Percentiles rank a stretch among this genome's conserved stretches.
These are phyloP conservation scores for Eretmocerus hayati DNA, from an alignment of 2,888 invertebrate genomes.

Conservation along the genomic window DNA sequence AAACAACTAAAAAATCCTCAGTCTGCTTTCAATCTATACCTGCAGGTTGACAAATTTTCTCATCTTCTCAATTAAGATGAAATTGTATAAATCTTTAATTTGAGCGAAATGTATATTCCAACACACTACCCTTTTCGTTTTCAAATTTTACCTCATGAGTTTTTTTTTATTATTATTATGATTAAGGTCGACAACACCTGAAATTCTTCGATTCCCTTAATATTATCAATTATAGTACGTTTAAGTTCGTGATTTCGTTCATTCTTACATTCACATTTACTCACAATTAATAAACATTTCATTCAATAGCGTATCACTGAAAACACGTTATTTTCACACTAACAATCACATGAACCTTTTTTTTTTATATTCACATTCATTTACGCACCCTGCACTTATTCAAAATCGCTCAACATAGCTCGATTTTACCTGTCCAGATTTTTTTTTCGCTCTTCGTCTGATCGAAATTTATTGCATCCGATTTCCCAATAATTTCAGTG, in stretches of 20 bases:
- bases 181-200: too few relatives aligned
- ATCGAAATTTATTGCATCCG: too few relatives aligned
- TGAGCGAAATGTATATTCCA: too few relatives aligned
- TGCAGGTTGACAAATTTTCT: slow-evolving; percentile 24
- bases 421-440: neutral
- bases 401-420: slow-evolving; percentile 15
- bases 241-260: slow-evolving; percentile 1
- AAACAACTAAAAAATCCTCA: slow-evolving; percentile 38
- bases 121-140: too few relatives aligned
- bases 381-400: neutral
- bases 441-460: neutral
- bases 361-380: neutral
- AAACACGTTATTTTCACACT: slow-evolving; percentile 15
- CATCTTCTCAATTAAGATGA: neutral
- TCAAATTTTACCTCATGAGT: neutral
- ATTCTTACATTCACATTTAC: neutral
- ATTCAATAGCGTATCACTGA: slow-evolving; percentile 11
- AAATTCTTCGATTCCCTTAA: too few relatives aligned
- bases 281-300: slow-evolving; percentile 19
- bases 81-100: too few relatives aligned
- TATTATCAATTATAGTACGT: too few relatives aligned
- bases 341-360: slow-evolving; percentile 11
- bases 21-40: slow-evolving; percentile 26
- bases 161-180: slow-evolving; percentile 19
- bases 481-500: neutral